Conservation (phyloP, 2,888 invertebrate species). For the Brachynemurus nebulosus region DNA sequence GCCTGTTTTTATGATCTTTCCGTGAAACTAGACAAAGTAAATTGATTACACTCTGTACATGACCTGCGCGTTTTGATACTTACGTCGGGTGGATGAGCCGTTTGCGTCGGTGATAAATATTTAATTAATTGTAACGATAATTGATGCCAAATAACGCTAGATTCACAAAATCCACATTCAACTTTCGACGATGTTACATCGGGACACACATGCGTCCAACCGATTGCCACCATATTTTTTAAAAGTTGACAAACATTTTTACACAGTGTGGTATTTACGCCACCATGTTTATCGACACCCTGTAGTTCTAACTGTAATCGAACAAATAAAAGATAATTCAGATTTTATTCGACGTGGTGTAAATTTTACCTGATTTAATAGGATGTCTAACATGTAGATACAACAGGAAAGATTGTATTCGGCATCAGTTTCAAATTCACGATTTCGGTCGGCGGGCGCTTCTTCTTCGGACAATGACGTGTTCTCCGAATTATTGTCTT, state of each 20-base stretch:
- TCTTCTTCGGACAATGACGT: slow-evolving; percentile 58
- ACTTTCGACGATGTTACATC: slow-evolving; percentile 29
- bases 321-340: slow-evolving; percentile 1
- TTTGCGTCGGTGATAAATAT: slow-evolving; percentile 62
- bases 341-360: neutral
- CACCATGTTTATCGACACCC: slow-evolving; percentile 67
- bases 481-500: slow-evolving; percentile 49
- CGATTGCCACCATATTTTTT: slow-evolving; percentile 59
- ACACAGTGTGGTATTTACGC: slow-evolving; percentile 59
- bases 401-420: slow-evolving; percentile 84
- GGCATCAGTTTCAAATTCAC: slow-evolving; percentile 54
- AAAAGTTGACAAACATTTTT: slow-evolving; percentile 60
- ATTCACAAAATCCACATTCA: slow-evolving; percentile 87
- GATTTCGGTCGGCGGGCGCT: slow-evolving; percentile 42
- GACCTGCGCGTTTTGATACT: no score
- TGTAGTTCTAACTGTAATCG: slow-evolving; percentile 61
- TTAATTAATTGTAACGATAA: slow-evolving; percentile 66
- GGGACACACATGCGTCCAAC: slow-evolving; percentile 51
- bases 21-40: no score
- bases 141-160: slow-evolving; percentile 90
- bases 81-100: slow-evolving; percentile 63
- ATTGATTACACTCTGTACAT: no score
- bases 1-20: neutral
- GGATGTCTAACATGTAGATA: slow-evolving; percentile 89
- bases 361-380: slow-evolving; percentile 72